Evolutionary conservation across 2,888 invertebrate species (phyloP).

Genomic region (Pinctada fucata): DNA sequence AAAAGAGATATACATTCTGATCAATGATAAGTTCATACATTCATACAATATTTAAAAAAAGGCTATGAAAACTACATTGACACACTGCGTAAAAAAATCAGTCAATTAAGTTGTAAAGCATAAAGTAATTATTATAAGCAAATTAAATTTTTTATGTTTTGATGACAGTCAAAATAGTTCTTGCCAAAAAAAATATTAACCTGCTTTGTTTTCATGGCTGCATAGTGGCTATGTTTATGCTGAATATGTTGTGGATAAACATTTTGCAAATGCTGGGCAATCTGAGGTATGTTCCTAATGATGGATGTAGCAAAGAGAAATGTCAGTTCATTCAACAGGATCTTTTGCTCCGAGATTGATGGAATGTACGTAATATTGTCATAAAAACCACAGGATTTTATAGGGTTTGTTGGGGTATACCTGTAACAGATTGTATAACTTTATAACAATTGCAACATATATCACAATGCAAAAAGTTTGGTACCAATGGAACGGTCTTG

Average conservation of each 20-base stretch:
- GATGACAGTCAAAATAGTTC: too few species aligned
- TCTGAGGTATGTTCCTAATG: conserved; percentile 20
- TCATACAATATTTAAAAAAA: not conserved
- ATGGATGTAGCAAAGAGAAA: conserved; percentile 32
- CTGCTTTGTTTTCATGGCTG: conserved; percentile 34
- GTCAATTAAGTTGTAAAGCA: not conserved
- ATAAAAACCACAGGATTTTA: too few species aligned
- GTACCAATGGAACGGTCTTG: too few species aligned
- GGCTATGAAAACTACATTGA: not conserved
- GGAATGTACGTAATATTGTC: conserved; percentile 14
- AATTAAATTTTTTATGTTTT: too few species aligned
- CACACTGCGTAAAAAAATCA: not conserved
- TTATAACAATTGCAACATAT: too few species aligned
- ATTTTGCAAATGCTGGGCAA: conserved; percentile 8
- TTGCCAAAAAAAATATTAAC: not conserved
- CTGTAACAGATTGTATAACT: too few species aligned
- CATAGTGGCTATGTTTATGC: conserved; percentile 28
- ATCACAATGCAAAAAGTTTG: too few species aligned
- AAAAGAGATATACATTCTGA: not conserved
- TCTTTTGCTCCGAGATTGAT: conserved; percentile 30
- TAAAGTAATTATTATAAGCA: too few species aligned
- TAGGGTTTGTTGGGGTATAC: too few species aligned
- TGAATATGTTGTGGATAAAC: conserved; percentile 27
- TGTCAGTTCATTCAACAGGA: conserved; percentile 27
- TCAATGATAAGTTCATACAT: not conserved